These are phyloP conservation scores for Drosophila mulleri DNA, from an alignment of 2,888 invertebrate species.

Conservation along the genomic window DNA sequence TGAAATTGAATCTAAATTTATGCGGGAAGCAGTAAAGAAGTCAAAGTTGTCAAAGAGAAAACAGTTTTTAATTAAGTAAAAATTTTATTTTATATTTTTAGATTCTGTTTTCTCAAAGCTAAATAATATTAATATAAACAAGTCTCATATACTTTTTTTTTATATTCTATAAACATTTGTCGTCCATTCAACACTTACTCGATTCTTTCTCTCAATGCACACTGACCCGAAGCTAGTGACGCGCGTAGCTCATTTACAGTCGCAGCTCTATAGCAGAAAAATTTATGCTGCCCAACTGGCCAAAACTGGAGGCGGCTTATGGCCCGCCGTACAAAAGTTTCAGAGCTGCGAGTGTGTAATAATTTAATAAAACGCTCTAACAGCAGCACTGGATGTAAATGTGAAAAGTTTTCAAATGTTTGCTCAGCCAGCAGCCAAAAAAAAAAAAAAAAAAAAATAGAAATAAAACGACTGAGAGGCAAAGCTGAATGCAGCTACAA, in stretches of 20 bases:
- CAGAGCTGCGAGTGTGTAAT: slow-evolving; percentile 55
- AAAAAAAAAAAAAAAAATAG: background rate
- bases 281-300: slow-evolving; percentile 70
- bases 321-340: background rate
- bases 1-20: too few relatives aligned
- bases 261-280: slow-evolving; percentile 46
- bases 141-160: too few relatives aligned
- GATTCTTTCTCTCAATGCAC: background rate
- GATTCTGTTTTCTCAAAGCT: too few relatives aligned
- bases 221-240: slow-evolving; percentile 47
- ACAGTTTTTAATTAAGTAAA: too few relatives aligned
- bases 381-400: slow-evolving; percentile 77
- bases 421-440: slow-evolving; percentile 55
- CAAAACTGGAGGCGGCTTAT: slow-evolving; percentile 39
- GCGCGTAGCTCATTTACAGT: slow-evolving; percentile 72
- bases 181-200: background rate
- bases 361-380: slow-evolving; percentile 78
- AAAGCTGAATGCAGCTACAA: slow-evolving; percentile 29
- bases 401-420: slow-evolving; percentile 79
- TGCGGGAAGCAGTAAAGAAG: too few relatives aligned
- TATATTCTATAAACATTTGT: background rate
- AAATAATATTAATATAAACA: too few relatives aligned
- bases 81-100: too few relatives aligned
- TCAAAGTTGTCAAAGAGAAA: too few relatives aligned
- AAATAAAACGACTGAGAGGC: slow-evolving; percentile 2